Evolutionary conservation across 2,113 vertebrate species (phyloP), one percentile per base, ranked within the genome.

Genomic region (Megaptera novaeangliae): DNA sequence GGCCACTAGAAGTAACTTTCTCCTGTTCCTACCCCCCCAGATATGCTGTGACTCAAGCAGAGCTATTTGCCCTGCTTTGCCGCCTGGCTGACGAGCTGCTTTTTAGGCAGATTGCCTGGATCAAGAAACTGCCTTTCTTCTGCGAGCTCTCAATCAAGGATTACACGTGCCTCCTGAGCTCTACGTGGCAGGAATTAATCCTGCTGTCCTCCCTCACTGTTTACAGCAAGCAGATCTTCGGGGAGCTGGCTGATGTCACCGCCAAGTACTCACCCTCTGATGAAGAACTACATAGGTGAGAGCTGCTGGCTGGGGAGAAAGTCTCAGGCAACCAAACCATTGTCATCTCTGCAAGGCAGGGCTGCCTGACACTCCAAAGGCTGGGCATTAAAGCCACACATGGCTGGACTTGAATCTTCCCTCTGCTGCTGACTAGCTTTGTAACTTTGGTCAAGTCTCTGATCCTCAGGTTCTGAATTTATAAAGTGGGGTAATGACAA

Each of bases 111-210:
- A 99, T 99, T 97, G 99, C 99, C 93, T 99, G 99, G 99, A 99
- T 99, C 98, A 99, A 99, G 99, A 99, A 99, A 99, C 99, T 99
- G 98, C 99, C 99, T 0, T 99, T 99, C 98, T 99, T 99, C 99
- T 99, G 99, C 0, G 99, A 99, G 91, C 99, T 99, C 94, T 99
- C 99, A 98, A 99, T 99, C 97, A 99, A 99, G 98, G 99, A 99
- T 99, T 99, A 99, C 99, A 99, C 99, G 81, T 99, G 99, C 97
- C 99, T 99, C 97, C 99, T 99, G 95, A 99, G 99, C 98, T 99
- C 99, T 72, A 99, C 99, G 0, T 99, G 99, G 99, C 99, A 99
- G 98, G 99, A 99, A 98, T 99, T 99, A 94, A 99, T 99, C 98
- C 99, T 99, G 97, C 99, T 99, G 15, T 99, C 99, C 94, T 99